These are phyloP conservation scores for Sciurus vulgaris DNA, from an alignment of 2,797 vertebrate genomes.

Conservation along the genomic window DNA sequence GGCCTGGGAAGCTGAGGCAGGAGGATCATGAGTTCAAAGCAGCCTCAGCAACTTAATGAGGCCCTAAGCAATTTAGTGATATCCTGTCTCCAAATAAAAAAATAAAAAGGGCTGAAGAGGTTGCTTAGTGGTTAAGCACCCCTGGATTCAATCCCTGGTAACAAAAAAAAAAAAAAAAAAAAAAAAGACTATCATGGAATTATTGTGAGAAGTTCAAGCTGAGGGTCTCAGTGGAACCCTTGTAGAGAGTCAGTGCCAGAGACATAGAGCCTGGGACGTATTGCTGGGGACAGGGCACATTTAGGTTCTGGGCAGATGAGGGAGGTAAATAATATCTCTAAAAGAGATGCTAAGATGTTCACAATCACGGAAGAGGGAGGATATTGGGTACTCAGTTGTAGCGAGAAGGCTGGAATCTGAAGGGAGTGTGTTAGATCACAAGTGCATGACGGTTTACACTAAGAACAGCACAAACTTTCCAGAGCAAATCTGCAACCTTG, in stretches of 20 bases:
- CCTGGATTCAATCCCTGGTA: no score
- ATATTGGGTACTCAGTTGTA: accelerated
- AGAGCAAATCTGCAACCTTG: background rate
- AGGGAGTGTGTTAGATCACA: background rate
- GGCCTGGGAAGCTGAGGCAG: no score
- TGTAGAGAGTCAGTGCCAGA: background rate
- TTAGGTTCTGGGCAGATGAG: background rate
- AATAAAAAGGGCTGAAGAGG: no score
- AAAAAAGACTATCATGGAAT: background rate
- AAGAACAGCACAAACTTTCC: background rate
- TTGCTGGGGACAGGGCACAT: accelerated
- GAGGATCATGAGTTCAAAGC: no score
- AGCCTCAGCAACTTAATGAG: no score
- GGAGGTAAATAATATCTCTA: background rate
- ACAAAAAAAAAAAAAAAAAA: no score
- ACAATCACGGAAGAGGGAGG: background rate
- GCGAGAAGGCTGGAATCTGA: background rate
- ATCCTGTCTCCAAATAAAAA: no score
- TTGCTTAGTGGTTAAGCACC: no score
- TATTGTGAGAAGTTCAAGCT: background rate
- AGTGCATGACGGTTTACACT: background rate
- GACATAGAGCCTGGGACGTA: background rate
- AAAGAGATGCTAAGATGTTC: background rate
- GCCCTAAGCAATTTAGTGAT: no score
- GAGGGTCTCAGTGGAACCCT: background rate